Percentiles rank a stretch among this genome's conserved stretches.
Conservation (phyloP, 2,888 invertebrate species). For the Myopa testacea region DNA sequence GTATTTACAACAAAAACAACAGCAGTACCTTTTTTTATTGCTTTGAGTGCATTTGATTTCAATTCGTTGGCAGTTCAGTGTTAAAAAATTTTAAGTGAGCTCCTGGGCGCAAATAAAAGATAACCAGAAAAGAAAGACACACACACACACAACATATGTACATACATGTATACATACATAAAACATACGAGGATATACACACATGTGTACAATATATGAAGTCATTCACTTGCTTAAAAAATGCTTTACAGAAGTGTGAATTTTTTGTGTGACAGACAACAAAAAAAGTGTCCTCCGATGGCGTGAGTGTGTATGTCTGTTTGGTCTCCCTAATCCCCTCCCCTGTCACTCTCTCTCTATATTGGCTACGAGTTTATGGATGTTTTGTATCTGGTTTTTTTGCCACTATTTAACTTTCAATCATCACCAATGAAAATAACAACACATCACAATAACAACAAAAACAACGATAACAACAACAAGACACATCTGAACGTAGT, state of each 20-base stretch:
- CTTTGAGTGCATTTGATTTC: conserved; percentile 27
- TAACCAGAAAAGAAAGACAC: too few species aligned
- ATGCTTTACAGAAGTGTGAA: neutral
- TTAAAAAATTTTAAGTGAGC: conserved; percentile 11
- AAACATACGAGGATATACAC: neutral
- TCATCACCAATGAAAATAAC: too few species aligned
- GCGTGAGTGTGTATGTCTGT: neutral
- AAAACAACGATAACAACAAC: too few species aligned
- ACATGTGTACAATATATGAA: neutral
- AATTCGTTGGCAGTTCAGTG: conserved; percentile 28
- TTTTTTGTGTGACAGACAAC: neutral
- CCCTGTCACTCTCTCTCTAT: too few species aligned
- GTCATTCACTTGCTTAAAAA: neutral
- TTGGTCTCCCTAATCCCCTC: too few species aligned
- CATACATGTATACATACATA: too few species aligned
- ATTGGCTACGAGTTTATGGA: too few species aligned
- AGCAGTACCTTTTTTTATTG: conserved; percentile 2
- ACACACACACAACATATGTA: too few species aligned
- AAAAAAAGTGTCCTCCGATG: neutral
- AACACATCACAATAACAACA: too few species aligned
- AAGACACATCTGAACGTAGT: too few species aligned
- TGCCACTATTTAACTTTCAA: too few species aligned
- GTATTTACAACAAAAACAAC: neutral
- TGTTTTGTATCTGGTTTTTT: too few species aligned
- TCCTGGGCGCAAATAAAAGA: neutral